Evolutionary conservation across 2,888 invertebrate species (phyloP).

Genomic region (Erynnis tages): DNA sequence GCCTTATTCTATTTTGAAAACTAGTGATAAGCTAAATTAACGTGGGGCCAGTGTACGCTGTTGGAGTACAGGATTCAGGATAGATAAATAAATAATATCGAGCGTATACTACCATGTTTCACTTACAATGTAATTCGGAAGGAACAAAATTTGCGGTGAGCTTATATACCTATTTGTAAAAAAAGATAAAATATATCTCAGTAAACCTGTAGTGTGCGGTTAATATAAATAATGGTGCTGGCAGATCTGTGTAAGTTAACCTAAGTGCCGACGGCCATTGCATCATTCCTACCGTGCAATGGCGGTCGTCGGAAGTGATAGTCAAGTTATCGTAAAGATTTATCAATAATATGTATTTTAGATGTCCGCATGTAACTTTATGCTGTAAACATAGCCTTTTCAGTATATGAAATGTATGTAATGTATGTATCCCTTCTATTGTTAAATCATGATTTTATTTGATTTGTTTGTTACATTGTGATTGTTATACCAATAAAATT

Average conservation of each 20-base stretch:
- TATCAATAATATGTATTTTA: constrained; percentile 35
- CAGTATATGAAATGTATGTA: constrained; percentile 15
- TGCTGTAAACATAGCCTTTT: constrained; percentile 36
- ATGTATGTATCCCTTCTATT: too few species aligned
- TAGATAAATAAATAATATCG: constrained; percentile 25
- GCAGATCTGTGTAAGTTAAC: constrained; percentile 70
- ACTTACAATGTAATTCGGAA: constrained; percentile 39
- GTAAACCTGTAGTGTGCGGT: constrained; percentile 46
- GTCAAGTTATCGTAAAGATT: constrained; percentile 52
- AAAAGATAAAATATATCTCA: constrained; percentile 28
- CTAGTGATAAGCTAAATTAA: constrained; percentile 62
- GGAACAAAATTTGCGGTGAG: constrained; percentile 32
- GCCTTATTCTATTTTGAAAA: constrained; percentile 59
- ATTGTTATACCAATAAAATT: too few species aligned
- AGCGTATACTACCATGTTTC: constrained; percentile 28
- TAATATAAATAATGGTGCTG: constrained; percentile 65
- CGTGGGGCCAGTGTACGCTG: constrained; percentile 64
- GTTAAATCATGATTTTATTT: constrained; percentile 10
- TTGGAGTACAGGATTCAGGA: constrained; percentile 31
- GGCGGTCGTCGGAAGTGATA: constrained; percentile 45
- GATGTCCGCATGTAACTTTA: constrained; percentile 45
- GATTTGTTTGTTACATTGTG: too few species aligned
- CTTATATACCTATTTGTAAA: constrained; percentile 35
- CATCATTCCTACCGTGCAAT: constrained; percentile 37
- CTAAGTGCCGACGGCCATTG: constrained; percentile 47